phyloP scores from a whole-genome alignment of 2,797 vertebrate species.

The Chaenodraco wilsoni region DNA sequence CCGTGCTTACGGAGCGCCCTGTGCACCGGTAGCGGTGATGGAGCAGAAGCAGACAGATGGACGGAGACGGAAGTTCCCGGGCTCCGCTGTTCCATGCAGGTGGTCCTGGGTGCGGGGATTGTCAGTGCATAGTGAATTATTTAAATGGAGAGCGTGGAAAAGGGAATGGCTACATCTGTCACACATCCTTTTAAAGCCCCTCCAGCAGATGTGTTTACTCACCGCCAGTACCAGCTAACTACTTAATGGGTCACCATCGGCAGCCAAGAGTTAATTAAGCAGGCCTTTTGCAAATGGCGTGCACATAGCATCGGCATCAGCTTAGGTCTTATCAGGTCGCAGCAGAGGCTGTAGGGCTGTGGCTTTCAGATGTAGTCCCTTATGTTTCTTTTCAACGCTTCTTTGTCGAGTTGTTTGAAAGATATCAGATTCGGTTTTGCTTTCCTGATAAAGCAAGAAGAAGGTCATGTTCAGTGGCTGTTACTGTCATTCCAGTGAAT shows the following conservation, averaged over 20 bases:
- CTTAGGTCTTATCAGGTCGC: constrained; percentile 42
- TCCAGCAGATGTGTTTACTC: constrained; percentile 94
- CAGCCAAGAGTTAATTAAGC: constrained; percentile 93
- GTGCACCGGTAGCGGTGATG: constrained; percentile 32
- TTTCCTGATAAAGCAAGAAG: background rate
- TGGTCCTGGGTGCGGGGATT: constrained; percentile 69
- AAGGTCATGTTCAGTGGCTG: background rate
- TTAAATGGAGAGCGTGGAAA: constrained; percentile 86
- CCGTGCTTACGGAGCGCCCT: constrained; percentile 38
- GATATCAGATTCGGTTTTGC: background rate
- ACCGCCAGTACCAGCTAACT: constrained; percentile 87
- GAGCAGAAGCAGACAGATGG: constrained; percentile 74
- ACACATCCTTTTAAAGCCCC: constrained; percentile 84
- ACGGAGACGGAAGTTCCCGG: constrained; percentile 61
- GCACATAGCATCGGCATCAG: constrained; percentile 67
- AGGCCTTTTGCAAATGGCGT: constrained; percentile 79
- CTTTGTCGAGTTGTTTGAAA: background rate
- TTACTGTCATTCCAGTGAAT: background rate
- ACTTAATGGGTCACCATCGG: constrained; percentile 89
- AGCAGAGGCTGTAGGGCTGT: constrained; percentile 15
- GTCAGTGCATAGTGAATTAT: constrained; percentile 87
- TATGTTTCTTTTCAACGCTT: constrained; percentile 1
- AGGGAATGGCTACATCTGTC: constrained; percentile 92
- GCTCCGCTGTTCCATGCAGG: constrained; percentile 65
- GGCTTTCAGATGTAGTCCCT: constrained; percentile 26